Evolutionary conservation across 2,888 invertebrate genomes (phyloP).

Genomic region (Drosophila birchii): DNA sequence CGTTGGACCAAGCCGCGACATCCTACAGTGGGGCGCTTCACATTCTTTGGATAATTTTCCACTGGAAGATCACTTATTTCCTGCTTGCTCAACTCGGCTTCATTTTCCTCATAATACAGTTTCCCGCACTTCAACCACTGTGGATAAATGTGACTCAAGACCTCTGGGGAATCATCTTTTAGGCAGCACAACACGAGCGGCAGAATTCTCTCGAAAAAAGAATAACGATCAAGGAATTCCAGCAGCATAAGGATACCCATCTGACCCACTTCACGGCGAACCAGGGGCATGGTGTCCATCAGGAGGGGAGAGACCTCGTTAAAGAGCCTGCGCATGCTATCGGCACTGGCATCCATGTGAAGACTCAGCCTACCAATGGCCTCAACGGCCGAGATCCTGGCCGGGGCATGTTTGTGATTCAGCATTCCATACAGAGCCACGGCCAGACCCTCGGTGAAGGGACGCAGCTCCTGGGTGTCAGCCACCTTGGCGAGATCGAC

Average conservation of each 20-base stretch:
- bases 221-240: slow-evolving; percentile 93
- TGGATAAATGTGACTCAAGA: slow-evolving; percentile 87
- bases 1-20: slow-evolving; percentile 92
- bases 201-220: slow-evolving; percentile 93
- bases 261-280: slow-evolving; percentile 90
- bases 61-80: slow-evolving; percentile 90
- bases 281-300: slow-evolving; percentile 93
- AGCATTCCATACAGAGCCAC: slow-evolving; percentile 90
- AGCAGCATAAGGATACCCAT: slow-evolving; percentile 92
- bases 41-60: slow-evolving; percentile 89
- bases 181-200: slow-evolving; percentile 93
- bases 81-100: slow-evolving; percentile 93
- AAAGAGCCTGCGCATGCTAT: slow-evolving; percentile 89
- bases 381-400: slow-evolving; percentile 90
- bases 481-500: slow-evolving; percentile 86
- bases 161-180: slow-evolving; percentile 91
- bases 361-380: slow-evolving; percentile 88
- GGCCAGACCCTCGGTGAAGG: slow-evolving; percentile 90
- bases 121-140: slow-evolving; percentile 91
- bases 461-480: slow-evolving; percentile 89
- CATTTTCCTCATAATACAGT: slow-evolving; percentile 93
- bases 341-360: slow-evolving; percentile 88
- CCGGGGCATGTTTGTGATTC: slow-evolving; percentile 92
- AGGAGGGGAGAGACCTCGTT: slow-evolving; percentile 93
- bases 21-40: slow-evolving; percentile 93